A percentile compares a stretch with the other conserved stretches of the same genome.
These are phyloP conservation scores for Ciconia nigra DNA, from an alignment of 2,797 vertebrate genomes.

Conservation along the genomic window DNA sequence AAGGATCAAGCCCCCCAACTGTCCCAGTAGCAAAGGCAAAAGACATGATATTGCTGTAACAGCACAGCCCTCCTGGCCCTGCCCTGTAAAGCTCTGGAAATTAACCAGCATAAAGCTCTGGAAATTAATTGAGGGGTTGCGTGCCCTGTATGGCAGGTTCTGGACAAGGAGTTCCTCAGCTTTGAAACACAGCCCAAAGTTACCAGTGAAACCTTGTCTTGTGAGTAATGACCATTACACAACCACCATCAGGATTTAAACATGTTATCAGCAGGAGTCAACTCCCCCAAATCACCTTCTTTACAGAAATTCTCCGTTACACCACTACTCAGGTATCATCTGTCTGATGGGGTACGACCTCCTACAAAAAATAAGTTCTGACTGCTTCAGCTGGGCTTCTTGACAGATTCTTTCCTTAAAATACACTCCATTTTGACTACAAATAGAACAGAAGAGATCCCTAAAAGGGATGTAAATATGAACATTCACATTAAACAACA, in stretches of 20 bases:
- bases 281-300: background rate
- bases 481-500: background rate
- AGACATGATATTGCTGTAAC: background rate
- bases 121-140: background rate
- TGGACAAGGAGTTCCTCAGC: background rate
- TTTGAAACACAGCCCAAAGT: background rate
- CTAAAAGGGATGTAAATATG: background rate
- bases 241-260: background rate
- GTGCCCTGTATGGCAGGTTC: background rate
- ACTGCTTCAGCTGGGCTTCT: background rate
- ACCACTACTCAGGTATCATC: background rate
- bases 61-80: too few species aligned
- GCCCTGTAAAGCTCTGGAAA: background rate
- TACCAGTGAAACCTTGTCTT: rapidly evolving
- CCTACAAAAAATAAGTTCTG: rapidly evolving
- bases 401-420: background rate
- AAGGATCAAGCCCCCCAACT: background rate
- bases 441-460: background rate
- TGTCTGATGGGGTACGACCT: rapidly evolving
- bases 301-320: background rate
- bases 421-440: background rate
- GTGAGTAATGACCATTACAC: rapidly evolving
- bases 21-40: background rate
- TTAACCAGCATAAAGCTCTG: background rate
- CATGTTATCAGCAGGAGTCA: rapidly evolving